Conservation (phyloP, 2,888 invertebrate genomes). For the Drosophila koepferae region DNA sequence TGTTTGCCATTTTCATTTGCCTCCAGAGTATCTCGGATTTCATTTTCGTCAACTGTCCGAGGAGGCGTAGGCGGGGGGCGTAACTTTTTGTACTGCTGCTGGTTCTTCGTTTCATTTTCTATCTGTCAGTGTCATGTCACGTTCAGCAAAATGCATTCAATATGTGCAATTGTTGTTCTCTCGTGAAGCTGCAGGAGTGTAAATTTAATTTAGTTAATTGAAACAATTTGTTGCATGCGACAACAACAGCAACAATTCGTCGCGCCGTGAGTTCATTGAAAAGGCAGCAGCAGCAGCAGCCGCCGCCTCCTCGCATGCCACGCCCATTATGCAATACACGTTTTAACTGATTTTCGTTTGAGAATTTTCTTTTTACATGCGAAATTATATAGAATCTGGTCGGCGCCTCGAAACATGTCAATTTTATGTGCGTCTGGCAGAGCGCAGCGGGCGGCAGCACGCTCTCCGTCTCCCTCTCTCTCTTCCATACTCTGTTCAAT, state of each 20-base stretch:
- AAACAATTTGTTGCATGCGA: conserved; percentile 84
- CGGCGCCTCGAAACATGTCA: conserved; percentile 72
- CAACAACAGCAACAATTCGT: conserved; percentile 40
- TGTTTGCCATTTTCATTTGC: conserved; percentile 72
- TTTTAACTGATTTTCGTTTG: conserved; percentile 76
- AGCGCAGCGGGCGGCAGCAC: conserved; percentile 59
- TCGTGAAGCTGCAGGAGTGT: conserved; percentile 78
- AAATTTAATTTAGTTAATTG: conserved; percentile 85
- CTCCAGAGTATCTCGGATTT: conserved; percentile 51
- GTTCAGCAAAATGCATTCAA: conserved; percentile 75
- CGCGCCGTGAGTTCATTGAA: conserved; percentile 57
- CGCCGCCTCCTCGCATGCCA: neutral
- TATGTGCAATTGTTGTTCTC: conserved; percentile 59
- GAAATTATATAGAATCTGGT: conserved; percentile 37
- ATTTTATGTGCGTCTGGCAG: conserved; percentile 67
- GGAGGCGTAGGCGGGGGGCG: neutral
- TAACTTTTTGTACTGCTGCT: conserved; percentile 23
- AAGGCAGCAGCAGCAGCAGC: conserved; percentile 25
- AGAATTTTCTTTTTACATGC: conserved; percentile 71
- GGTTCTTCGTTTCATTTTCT: conserved; percentile 57
- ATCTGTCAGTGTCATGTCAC: conserved; percentile 82
- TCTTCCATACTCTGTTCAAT: conserved; percentile 53
- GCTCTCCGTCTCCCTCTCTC: neutral
- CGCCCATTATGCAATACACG: conserved; percentile 40
- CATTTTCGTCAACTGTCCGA: conserved; percentile 23